A percentile compares a stretch with the other conserved stretches of the same genome.
phyloP scores from a whole-genome alignment of 2,797 vertebrate genomes.

The Smutsia gigantea region DNA sequence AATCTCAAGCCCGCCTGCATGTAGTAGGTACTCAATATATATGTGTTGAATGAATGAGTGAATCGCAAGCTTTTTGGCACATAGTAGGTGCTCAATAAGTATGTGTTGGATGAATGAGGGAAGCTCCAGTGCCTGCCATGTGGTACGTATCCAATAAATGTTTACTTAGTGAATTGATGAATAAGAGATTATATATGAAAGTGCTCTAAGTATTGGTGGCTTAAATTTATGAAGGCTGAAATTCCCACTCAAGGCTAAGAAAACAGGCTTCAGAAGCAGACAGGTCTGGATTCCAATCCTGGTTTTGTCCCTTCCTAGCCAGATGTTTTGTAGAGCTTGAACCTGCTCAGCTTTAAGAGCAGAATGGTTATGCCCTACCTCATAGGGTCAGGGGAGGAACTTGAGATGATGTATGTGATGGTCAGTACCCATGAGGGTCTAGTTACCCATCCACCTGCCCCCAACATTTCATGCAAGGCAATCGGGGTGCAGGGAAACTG shows the following conservation, averaged over 20 bases:
- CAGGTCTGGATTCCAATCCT: not conserved
- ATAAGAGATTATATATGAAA: not conserved
- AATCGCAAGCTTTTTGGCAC: not conserved
- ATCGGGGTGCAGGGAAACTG: no score
- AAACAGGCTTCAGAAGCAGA: not conserved
- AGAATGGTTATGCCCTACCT: fast-evolving
- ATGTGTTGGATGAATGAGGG: not conserved
- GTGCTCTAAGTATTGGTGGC: not conserved
- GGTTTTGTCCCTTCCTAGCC: not conserved
- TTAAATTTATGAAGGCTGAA: not conserved
- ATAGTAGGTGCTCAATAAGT: not conserved
- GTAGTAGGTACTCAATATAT: not conserved
- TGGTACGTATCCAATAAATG: not conserved
- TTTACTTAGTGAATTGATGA: not conserved
- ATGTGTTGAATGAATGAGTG: not conserved
- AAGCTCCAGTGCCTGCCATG: not conserved
- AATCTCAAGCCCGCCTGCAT: no score
- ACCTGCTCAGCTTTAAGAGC: not conserved
- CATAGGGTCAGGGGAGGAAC: not conserved
- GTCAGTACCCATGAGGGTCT: fast-evolving
- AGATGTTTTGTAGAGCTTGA: not conserved
- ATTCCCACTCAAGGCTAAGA: not conserved
- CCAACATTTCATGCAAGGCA: no score
- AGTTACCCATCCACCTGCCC: fast-evolving
- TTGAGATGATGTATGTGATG: fast-evolving